phyloP scores from a whole-genome alignment of 2,888 invertebrate genomes.

The Leucoma salicis region DNA sequence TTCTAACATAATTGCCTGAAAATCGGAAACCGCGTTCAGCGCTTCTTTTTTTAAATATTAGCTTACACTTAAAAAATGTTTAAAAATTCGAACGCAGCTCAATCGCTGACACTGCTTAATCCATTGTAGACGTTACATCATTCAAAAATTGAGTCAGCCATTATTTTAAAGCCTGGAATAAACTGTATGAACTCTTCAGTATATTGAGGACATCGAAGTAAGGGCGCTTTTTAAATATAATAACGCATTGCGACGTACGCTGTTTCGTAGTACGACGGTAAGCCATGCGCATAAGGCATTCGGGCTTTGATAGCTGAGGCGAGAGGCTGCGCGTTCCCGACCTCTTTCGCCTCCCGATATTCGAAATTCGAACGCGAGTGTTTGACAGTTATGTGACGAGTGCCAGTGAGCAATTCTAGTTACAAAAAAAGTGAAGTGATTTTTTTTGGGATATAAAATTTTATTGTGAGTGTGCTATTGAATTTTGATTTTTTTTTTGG shows the following conservation, averaged over 20 bases:
- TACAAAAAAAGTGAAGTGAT: slow-evolving; percentile 24
- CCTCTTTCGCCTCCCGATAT: slow-evolving; percentile 9
- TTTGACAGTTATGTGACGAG: slow-evolving; percentile 25
- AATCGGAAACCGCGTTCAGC: no score
- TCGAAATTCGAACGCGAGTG: slow-evolving; percentile 21
- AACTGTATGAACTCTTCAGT: slow-evolving; percentile 20
- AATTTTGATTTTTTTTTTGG: slow-evolving; percentile 11
- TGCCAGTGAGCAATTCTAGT: slow-evolving; percentile 16
- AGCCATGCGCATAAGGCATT: slow-evolving; percentile 78
- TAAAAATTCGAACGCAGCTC: neutral
- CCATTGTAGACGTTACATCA: slow-evolving; percentile 11
- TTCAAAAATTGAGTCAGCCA: slow-evolving; percentile 10
- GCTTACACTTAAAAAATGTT: neutral
- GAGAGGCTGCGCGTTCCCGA: slow-evolving; percentile 26
- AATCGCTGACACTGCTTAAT: slow-evolving; percentile 2
- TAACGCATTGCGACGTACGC: slow-evolving; percentile 79
- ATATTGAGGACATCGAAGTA: slow-evolving; percentile 38
- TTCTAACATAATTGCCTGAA: no score
- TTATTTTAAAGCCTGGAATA: slow-evolving; percentile 12
- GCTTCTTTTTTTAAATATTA: neutral
- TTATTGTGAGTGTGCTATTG: slow-evolving; percentile 18
- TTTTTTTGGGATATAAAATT: slow-evolving; percentile 14
- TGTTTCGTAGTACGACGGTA: slow-evolving; percentile 52
- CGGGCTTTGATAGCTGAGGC: slow-evolving; percentile 38
- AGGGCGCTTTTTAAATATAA: slow-evolving; percentile 54